Evolutionary conservation across 2,797 vertebrate genomes (phyloP).

Genomic region (Muscicapa striata): DNA sequence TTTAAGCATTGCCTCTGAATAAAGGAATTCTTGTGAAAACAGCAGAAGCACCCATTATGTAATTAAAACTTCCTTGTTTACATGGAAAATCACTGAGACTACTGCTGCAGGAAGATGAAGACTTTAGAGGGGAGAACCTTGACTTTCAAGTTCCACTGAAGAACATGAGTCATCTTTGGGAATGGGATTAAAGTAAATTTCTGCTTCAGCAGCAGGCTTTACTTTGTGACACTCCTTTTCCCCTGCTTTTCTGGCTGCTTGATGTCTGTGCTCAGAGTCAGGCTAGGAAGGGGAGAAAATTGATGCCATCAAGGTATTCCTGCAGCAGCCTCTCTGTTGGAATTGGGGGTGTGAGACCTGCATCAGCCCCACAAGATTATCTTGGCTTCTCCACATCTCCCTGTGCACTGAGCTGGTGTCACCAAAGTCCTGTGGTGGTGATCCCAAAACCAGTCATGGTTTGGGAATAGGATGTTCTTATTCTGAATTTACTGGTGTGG

Average conservation of each 20-base stretch:
- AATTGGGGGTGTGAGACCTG: background rate
- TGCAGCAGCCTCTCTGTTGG: background rate
- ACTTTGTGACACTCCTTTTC: background rate
- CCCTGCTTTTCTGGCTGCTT: background rate
- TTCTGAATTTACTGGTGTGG: background rate
- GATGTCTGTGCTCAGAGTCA: background rate
- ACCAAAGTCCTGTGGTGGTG: background rate
- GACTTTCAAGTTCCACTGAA: conserved; percentile 15
- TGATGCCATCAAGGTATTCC: background rate
- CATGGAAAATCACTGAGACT: conserved; percentile 29
- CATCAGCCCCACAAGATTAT: background rate
- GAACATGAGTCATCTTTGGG: conserved; percentile 48
- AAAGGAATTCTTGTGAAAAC: conserved; percentile 25
- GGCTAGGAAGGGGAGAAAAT: background rate
- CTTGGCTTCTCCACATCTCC: background rate
- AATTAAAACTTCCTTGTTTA: conserved; percentile 58
- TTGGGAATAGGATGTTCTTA: background rate
- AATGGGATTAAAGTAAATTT: conserved; percentile 49
- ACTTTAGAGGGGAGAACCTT: conserved; percentile 13
- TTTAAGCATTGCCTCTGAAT: background rate
- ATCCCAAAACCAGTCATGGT: background rate
- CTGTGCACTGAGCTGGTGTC: background rate
- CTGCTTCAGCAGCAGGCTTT: background rate
- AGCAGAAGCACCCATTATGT: background rate
- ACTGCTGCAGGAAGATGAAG: background rate